phyloP scores from a whole-genome alignment of 2,113 vertebrate species.

The Nesogale talazaci region DNA sequence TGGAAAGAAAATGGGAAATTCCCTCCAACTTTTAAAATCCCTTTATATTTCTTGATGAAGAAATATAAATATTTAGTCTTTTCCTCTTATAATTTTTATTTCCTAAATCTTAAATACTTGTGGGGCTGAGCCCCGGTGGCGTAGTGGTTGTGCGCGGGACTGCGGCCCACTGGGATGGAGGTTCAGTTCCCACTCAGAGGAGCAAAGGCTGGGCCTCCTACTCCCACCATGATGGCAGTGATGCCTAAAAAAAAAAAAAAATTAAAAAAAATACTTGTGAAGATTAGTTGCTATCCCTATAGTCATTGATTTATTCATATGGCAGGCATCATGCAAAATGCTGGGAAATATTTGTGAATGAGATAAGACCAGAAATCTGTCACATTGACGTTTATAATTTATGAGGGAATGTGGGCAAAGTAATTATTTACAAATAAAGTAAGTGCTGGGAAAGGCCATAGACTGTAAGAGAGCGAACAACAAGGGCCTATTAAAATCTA shows the following conservation, averaged over 20 bases:
- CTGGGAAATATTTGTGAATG: neutral
- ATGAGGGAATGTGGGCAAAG: neutral
- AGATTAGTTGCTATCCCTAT: neutral
- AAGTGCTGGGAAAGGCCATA: neutral
- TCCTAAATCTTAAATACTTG: neutral
- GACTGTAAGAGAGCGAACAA: neutral
- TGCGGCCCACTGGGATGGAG: too few relatives aligned
- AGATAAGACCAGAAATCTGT: neutral
- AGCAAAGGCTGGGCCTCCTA: too few relatives aligned
- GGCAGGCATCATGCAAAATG: neutral
- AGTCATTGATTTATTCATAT: neutral
- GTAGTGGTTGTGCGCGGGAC: too few relatives aligned
- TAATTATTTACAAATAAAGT: conserved; percentile 44
- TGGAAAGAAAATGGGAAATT: too few relatives aligned
- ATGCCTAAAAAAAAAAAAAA: too few relatives aligned
- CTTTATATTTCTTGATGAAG: conserved; percentile 5
- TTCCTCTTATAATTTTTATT: conserved; percentile 23
- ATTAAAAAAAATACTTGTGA: neutral
- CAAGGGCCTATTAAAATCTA: neutral
- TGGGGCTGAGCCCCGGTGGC: too few relatives aligned
- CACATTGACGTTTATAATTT: conserved; percentile 6
- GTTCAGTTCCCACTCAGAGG: too few relatives aligned
- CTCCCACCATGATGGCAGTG: too few relatives aligned
- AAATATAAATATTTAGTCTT: neutral
- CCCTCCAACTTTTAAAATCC: too few relatives aligned